Evolutionary conservation across 1,140 invertebrate species (phyloP), one percentile per base, ranked within the genome.

Genomic region (Bombus confusus): DNA sequence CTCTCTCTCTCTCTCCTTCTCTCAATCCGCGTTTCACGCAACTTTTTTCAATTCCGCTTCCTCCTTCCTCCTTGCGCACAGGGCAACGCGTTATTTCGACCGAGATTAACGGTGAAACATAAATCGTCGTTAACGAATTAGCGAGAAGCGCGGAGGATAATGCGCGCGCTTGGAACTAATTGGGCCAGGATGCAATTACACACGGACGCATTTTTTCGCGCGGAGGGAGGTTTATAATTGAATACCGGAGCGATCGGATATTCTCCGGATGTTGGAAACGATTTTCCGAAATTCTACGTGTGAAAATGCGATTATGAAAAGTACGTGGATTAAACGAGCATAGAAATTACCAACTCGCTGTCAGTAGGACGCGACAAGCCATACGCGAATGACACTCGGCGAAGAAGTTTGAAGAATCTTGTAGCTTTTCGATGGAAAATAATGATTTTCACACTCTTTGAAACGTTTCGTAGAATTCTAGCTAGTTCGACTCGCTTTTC

Each of bases 71-170:
- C 47, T 52, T 52, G 47, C 47, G 1, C 37, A 9, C 13, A 1
- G 12, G 0, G 18, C n/a, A 47, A 41, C 64, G 31, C 25, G 28
- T 79, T 6, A 25, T 28, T 34, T 59, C 43, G 9, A n/a, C 25
- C 25, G 31, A 52, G 43, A 68, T 80, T 69, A 71, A 68, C 66
- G 68, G n/a, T 10, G 43, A 43, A 43, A 66, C 52, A 39, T 73
- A 73, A 81, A 73, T 59, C 64, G 43, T 69, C 39, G 39, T 47
- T 68, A 68, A 80, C 62, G 64, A 74, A 73, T 81, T 72, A 68
- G 62, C 59, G 39, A 34, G 79, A 25, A 59, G 52, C 34, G 52
- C 37, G 69, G 34, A 73, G 73, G 69, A 71, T 62, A 43, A 80
- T 68, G 78, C 13, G 43, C 47, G 52, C 47, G 80, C 39, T 73